phyloP scores from a whole-genome alignment of 2,113 vertebrate genomes.

The Ornithorhynchus anatinus region DNA sequence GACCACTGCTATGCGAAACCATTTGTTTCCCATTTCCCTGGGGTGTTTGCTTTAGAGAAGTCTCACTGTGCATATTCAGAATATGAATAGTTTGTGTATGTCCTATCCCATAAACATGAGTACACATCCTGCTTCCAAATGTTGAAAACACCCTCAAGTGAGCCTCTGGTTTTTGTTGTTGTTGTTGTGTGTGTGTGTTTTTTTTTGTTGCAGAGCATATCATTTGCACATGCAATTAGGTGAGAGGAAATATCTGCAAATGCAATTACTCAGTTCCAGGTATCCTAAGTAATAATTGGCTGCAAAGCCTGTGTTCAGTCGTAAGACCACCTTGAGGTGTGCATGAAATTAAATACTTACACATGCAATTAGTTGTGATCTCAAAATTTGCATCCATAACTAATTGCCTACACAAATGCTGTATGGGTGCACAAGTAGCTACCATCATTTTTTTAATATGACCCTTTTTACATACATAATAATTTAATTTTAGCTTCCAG shows the following conservation, averaged over 20 bases:
- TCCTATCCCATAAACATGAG: not conserved
- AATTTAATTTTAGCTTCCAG: not conserved
- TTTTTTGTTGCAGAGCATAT: conserved; percentile 7
- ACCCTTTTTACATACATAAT: not conserved
- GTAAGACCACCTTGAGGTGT: not conserved
- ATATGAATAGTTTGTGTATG: not conserved
- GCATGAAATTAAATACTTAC: not conserved
- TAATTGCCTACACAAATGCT: not conserved
- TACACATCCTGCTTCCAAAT: not conserved
- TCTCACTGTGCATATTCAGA: not conserved
- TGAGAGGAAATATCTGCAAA: conserved; percentile 11
- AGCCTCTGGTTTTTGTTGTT: not conserved
- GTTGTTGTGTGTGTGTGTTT: no score
- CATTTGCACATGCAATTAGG: conserved; percentile 12
- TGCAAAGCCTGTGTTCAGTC: not conserved
- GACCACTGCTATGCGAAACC: not conserved
- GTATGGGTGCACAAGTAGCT: not conserved
- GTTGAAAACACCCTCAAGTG: not conserved
- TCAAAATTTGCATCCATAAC: not conserved
- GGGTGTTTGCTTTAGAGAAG: not conserved
- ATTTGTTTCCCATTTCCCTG: not conserved
- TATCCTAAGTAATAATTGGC: not conserved
- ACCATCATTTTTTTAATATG: not conserved
- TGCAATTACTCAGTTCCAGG: conserved; percentile 15
- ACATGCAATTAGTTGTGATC: no score